Conservation (phyloP, 2,888 invertebrate genomes). For the Euplagia quadripunctaria region DNA sequence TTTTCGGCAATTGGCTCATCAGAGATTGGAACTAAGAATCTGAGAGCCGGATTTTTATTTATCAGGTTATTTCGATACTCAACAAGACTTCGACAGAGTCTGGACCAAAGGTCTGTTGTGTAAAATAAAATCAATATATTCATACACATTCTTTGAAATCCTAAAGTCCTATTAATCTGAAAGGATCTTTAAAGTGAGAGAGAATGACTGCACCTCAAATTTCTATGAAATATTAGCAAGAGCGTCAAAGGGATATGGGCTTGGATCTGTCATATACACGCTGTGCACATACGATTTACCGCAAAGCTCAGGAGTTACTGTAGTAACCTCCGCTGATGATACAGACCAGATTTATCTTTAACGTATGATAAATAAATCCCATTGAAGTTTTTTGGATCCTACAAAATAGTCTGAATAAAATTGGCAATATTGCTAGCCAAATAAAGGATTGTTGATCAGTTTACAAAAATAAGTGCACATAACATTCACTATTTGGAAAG, state of each 20-base stretch:
- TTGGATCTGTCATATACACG: slow-evolving; percentile 7
- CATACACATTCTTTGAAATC: neutral
- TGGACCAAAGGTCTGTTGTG: neutral
- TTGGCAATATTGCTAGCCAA: too few relatives aligned
- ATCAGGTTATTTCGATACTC: slow-evolving; percentile 2
- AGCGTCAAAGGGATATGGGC: slow-evolving; percentile 2
- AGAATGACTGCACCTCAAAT: neutral
- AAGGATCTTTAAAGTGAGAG: neutral
- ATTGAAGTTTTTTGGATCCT: too few relatives aligned
- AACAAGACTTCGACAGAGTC: too few relatives aligned
- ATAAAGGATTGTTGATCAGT: too few relatives aligned
- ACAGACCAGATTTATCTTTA: neutral
- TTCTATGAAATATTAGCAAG: neutral
- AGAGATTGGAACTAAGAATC: too few relatives aligned
- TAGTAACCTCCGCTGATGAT: slow-evolving; percentile 10
- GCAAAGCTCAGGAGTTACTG: neutral
- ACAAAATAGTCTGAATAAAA: too few relatives aligned
- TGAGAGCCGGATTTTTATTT: too few relatives aligned
- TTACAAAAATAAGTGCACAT: too few relatives aligned
- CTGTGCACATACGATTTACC: slow-evolving; percentile 2
- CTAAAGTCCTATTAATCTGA: neutral
- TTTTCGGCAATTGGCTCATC: too few relatives aligned
- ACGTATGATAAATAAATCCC: too few relatives aligned
- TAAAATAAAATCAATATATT: neutral
- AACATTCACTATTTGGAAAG: too few relatives aligned